A percentile compares a stretch with the other conserved stretches of the same genome.
phyloP scores from a whole-genome alignment of 1,140 invertebrate genomes.

The Sipha flava region DNA sequence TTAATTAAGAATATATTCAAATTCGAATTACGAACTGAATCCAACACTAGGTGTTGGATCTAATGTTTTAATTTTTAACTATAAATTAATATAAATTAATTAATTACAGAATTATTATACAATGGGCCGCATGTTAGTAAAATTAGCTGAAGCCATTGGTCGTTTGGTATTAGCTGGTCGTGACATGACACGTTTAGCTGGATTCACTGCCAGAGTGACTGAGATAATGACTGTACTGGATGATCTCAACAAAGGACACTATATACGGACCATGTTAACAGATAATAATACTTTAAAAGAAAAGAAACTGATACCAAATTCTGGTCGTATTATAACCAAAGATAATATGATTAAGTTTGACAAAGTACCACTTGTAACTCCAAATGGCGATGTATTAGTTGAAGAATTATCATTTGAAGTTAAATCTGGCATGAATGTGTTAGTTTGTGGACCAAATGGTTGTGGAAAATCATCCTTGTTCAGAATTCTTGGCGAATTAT shows the following conservation, averaged over 20 bases:
- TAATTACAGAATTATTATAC: slow-evolving; percentile 78
- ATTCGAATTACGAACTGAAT: too few species aligned
- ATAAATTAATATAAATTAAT: neutral
- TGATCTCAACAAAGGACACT: slow-evolving; percentile 78
- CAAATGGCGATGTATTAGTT: slow-evolving; percentile 91
- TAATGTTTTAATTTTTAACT: too few species aligned
- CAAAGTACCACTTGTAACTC: slow-evolving; percentile 86
- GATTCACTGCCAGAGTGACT: slow-evolving; percentile 85
- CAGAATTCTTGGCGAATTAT: slow-evolving; percentile 86
- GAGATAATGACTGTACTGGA: slow-evolving; percentile 78
- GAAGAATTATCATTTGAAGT: slow-evolving; percentile 85
- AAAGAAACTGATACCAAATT: slow-evolving; percentile 52
- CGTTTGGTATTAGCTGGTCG: slow-evolving; percentile 84
- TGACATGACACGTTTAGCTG: slow-evolving; percentile 87
- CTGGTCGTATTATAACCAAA: slow-evolving; percentile 70
- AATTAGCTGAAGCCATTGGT: slow-evolving; percentile 93
- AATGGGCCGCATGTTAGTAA: slow-evolving; percentile 91
- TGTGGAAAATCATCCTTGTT: slow-evolving; percentile 95
- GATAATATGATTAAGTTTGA: slow-evolving; percentile 93
- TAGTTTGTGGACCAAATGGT: slow-evolving; percentile 95
- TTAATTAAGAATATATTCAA: too few species aligned
- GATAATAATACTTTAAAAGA: slow-evolving; percentile 39
- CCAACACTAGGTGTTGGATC: too few species aligned
- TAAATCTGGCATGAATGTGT: slow-evolving; percentile 87
- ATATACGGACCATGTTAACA: slow-evolving; percentile 78